Conservation (phyloP, 2,888 invertebrate genomes). For the Lasioglossum figueresi region DNA sequence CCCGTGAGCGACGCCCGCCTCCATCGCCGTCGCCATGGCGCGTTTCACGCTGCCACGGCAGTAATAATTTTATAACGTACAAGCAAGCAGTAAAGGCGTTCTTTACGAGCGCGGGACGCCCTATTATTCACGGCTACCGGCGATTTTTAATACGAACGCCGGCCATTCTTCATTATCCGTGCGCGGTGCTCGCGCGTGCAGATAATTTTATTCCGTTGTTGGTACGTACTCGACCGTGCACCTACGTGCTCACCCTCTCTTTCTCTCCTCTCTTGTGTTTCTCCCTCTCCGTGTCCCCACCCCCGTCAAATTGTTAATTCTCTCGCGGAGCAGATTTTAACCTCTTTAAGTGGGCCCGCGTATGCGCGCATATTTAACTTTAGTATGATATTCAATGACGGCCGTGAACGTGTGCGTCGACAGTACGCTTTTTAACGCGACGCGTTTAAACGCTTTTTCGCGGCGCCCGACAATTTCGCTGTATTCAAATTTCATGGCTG, state of each 20-base stretch:
- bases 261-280: background rate
- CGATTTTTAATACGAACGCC: slow-evolving; percentile 51
- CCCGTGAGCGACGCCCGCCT: slow-evolving; percentile 2
- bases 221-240: background rate
- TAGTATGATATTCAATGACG: background rate
- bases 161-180: slow-evolving; percentile 34
- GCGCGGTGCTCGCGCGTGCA: background rate
- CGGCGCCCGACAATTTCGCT: background rate
- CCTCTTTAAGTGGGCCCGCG: background rate
- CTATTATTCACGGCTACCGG: slow-evolving; percentile 35
- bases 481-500: background rate
- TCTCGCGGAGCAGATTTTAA: slow-evolving; percentile 1
- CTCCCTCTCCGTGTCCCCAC: background rate
- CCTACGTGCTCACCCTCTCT: background rate
- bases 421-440: background rate
- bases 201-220: slow-evolving; percentile 38
- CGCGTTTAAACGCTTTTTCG: background rate
- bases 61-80: slow-evolving; percentile 56
- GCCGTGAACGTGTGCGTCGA: background rate
- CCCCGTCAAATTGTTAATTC: slow-evolving; percentile 4
- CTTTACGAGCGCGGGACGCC: slow-evolving; percentile 44
- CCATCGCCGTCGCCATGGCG: background rate
- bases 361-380: background rate
- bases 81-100: slow-evolving; percentile 44
- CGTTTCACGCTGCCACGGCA: slow-evolving; percentile 36